Percentiles rank a stretch among this genome's conserved stretches.
Conservation (phyloP, 2,113 vertebrate species). For the Tonatia bakeri region DNA sequence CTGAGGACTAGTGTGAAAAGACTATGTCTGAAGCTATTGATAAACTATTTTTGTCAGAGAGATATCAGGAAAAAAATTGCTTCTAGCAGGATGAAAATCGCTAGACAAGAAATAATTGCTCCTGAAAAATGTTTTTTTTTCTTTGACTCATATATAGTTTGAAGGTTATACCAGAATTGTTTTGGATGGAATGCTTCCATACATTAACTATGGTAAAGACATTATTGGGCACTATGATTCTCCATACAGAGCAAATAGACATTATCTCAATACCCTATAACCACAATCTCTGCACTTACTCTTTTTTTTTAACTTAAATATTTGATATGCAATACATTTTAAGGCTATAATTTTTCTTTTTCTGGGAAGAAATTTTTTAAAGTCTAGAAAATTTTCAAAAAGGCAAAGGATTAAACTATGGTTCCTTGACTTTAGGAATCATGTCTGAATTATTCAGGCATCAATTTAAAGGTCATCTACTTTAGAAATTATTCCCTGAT, state of each 20-base stretch:
- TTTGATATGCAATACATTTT: background rate
- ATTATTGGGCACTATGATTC: background rate
- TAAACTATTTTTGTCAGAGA: background rate
- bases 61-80: background rate
- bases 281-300: background rate
- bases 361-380: background rate
- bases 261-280: background rate
- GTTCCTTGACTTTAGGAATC: background rate
- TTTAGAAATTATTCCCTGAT: background rate
- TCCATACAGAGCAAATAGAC: background rate
- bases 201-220: background rate
- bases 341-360: background rate
- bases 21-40: background rate
- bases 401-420: background rate
- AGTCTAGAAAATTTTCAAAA: background rate
- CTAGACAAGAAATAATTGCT: background rate
- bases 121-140: background rate
- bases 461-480: background rate
- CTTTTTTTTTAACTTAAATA: background rate
- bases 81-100: constrained; percentile 5
- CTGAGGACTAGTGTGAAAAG: background rate
- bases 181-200: background rate
- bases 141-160: background rate
- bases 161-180: background rate
- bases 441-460: background rate